These are phyloP conservation scores for Tetranychus truncatus DNA, from an alignment of 2,888 invertebrate species.

Conservation along the genomic window DNA sequence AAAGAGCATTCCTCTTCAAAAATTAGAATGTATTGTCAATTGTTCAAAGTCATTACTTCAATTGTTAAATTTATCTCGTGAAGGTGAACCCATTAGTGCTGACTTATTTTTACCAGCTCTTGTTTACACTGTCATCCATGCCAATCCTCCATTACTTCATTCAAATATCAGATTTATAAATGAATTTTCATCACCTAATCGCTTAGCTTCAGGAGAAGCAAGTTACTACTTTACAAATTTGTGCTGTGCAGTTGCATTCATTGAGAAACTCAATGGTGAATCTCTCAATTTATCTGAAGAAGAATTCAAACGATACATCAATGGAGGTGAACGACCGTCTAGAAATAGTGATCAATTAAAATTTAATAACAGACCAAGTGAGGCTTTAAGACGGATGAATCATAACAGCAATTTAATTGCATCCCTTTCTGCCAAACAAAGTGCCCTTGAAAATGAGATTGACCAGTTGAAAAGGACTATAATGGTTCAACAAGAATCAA, in stretches of 20 bases:
- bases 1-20: slow-evolving; percentile 75
- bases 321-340: slow-evolving; percentile 68
- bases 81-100: slow-evolving; percentile 55
- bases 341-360: slow-evolving; percentile 46
- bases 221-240: slow-evolving; percentile 98
- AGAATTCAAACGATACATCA: slow-evolving; percentile 83
- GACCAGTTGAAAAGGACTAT: neutral
- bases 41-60: slow-evolving; percentile 80
- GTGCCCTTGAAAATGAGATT: neutral
- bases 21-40: slow-evolving; percentile 68
- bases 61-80: slow-evolving; percentile 40
- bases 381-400: neutral
- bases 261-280: slow-evolving; percentile 83
- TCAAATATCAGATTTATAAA: slow-evolving; percentile 95
- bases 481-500: neutral
- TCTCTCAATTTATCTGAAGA: slow-evolving; percentile 61
- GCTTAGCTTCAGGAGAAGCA: slow-evolving; percentile 89
- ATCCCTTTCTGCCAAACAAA: neutral
- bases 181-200: slow-evolving; percentile 76
- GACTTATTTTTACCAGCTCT: slow-evolving; percentile 94
- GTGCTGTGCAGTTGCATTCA: slow-evolving; percentile 95
- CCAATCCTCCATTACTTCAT: slow-evolving; percentile 88
- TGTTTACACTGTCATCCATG: slow-evolving; percentile 88
- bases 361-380: neutral
- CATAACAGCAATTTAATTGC: neutral